Conservation (phyloP, 1,140 invertebrate species). For the Aporrectodea caliginosa region DNA sequence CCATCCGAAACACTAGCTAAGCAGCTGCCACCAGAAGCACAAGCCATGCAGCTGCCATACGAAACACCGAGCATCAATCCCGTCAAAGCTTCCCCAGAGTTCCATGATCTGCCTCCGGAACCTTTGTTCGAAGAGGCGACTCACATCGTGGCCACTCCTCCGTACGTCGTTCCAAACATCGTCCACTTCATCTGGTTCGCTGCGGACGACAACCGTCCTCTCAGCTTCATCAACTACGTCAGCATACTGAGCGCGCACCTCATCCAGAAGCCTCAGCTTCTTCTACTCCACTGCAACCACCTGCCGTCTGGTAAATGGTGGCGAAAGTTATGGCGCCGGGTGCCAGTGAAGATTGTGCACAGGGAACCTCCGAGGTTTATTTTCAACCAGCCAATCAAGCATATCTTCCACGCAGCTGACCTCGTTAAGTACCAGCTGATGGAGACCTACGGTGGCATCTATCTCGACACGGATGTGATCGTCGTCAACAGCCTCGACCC, state of each 20-base stretch:
- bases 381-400: conserved; percentile 4
- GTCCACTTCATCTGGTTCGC: conserved; percentile 29
- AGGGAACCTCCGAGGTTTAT: conserved; percentile 17
- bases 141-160: no score
- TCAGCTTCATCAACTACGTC: conserved; percentile 25
- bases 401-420: conserved; percentile 17
- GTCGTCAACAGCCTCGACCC: conserved; percentile 27
- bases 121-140: no score
- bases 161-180: conserved; percentile 24
- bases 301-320: conserved; percentile 25
- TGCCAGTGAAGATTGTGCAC: conserved; percentile 17
- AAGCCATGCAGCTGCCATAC: no score
- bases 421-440: conserved; percentile 18
- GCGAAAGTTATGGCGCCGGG: conserved; percentile 8
- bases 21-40: no score
- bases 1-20: no score
- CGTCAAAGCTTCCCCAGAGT: no score
- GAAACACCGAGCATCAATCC: no score
- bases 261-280: conserved; percentile 11
- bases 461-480: conserved; percentile 31
- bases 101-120: no score
- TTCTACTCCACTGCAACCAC: conserved; percentile 22
- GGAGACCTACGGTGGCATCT: conserved; percentile 30
- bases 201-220: not conserved
- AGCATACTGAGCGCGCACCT: conserved; percentile 18